Evolutionary conservation across 2,888 invertebrate genomes (phyloP).

Genomic region (Lithophane leautieri): DNA sequence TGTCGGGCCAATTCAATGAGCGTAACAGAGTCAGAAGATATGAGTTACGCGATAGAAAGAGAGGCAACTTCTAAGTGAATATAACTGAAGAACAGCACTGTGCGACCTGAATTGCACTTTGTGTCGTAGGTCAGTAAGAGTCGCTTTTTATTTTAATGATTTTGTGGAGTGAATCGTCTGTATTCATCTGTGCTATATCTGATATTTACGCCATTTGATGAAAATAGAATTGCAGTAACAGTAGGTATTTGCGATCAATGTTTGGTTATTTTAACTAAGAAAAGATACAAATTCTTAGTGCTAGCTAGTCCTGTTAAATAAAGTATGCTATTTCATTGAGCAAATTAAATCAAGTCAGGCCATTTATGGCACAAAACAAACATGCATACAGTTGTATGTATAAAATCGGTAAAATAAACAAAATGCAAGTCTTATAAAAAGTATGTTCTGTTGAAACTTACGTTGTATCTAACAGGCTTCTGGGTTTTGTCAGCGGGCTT

Average conservation of each 20-base stretch:
- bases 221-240: background rate
- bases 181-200: background rate
- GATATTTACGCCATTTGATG: background rate
- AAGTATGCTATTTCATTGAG: background rate
- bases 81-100: too few relatives aligned
- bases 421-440: background rate
- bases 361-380: background rate
- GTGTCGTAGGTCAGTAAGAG: too few relatives aligned
- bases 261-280: background rate
- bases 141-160: too few relatives aligned
- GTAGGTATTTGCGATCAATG: background rate
- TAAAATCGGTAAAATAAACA: background rate
- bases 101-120: too few relatives aligned
- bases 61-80: too few relatives aligned
- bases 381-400: background rate
- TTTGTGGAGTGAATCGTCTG: too few relatives aligned
- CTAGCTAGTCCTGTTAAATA: background rate
- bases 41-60: too few relatives aligned
- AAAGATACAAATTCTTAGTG: background rate
- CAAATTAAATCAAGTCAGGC: background rate
- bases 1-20: too few relatives aligned
- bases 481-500: conserved; percentile 95
- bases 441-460: conserved; percentile 78
- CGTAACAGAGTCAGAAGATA: too few relatives aligned
- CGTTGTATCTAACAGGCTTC: conserved; percentile 96